phyloP scores from a whole-genome alignment of 2,888 invertebrate species.

The Hemistola chrysoprasaria region DNA sequence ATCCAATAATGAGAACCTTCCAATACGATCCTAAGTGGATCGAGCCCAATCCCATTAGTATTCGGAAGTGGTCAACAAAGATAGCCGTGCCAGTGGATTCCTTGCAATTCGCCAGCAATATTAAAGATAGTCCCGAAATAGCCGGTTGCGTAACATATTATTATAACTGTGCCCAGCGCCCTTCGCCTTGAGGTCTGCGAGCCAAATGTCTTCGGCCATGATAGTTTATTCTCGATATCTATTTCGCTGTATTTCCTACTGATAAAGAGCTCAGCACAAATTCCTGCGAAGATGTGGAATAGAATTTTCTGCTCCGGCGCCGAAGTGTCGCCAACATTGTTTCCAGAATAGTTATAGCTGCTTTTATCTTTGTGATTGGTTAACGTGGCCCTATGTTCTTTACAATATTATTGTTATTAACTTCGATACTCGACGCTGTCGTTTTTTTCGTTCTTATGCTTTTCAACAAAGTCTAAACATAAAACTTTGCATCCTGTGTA shows the following conservation, averaged over 20 bases:
- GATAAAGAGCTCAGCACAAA: constrained; percentile 20
- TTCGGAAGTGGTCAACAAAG: constrained; percentile 30
- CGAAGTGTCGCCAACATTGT: constrained; percentile 11
- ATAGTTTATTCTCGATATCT: constrained; percentile 26
- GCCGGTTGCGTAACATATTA: constrained; percentile 25
- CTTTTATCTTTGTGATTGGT: constrained; percentile 13
- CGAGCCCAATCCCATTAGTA: constrained; percentile 31
- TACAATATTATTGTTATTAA: no score
- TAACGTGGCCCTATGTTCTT: constrained; percentile 1
- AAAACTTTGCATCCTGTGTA: no score
- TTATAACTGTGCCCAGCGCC: constrained; percentile 40
- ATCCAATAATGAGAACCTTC: constrained; percentile 31
- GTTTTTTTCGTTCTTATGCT: no score
- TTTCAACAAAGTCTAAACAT: no score
- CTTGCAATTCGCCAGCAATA: constrained; percentile 31
- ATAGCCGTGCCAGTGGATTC: constrained; percentile 32
- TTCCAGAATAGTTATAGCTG: constrained; percentile 7
- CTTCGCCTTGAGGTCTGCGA: constrained; percentile 47
- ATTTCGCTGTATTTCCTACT: constrained; percentile 24
- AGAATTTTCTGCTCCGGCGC: constrained; percentile 8
- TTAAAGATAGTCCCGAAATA: constrained; percentile 28
- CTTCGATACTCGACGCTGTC: no score
- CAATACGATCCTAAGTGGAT: constrained; percentile 30
- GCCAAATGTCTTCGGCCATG: constrained; percentile 47
- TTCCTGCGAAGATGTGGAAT: not conserved